These are phyloP conservation scores for Xyrichtys novacula DNA, from an alignment of 2,797 vertebrate species.

Conservation along the genomic window DNA sequence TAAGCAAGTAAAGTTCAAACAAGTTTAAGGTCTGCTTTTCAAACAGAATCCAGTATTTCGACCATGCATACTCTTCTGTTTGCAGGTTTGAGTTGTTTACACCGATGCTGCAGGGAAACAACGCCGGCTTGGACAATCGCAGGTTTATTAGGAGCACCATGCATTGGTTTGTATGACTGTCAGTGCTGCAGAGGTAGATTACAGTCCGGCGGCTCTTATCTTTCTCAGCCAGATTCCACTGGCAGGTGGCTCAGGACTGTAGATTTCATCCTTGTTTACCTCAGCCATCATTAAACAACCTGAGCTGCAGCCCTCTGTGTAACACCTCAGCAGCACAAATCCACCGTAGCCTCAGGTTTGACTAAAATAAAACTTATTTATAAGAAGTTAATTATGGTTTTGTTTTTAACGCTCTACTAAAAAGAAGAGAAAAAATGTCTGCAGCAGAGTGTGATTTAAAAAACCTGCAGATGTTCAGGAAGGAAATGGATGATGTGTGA, in stretches of 20 bases:
- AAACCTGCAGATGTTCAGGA: too few relatives aligned
- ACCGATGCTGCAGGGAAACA: slow-evolving; percentile 17
- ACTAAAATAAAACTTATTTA: neutral
- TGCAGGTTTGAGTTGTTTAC: slow-evolving; percentile 23
- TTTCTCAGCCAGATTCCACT: slow-evolving; percentile 58
- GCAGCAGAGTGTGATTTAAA: too few relatives aligned
- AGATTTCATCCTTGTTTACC: slow-evolving; percentile 49
- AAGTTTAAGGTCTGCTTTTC: neutral
- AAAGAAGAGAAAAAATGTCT: too few relatives aligned
- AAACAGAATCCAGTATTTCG: neutral
- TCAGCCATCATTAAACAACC: slow-evolving; percentile 32
- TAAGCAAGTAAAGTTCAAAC: neutral
- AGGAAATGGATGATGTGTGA: too few relatives aligned
- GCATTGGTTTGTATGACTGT: slow-evolving; percentile 38
- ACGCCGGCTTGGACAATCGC: slow-evolving; percentile 23
- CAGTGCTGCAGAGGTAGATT: slow-evolving; percentile 43
- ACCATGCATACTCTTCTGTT: neutral
- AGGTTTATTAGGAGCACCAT: slow-evolving; percentile 43
- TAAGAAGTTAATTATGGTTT: too few relatives aligned
- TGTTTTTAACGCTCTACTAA: neutral
- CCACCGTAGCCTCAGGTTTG: slow-evolving; percentile 2
- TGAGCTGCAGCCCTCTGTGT: slow-evolving; percentile 22
- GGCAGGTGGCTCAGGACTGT: slow-evolving; percentile 51
- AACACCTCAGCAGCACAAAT: slow-evolving; percentile 9
- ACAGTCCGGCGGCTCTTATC: slow-evolving; percentile 61